Conservation (phyloP, 2,888 invertebrate genomes). For the Catocala nupta region DNA sequence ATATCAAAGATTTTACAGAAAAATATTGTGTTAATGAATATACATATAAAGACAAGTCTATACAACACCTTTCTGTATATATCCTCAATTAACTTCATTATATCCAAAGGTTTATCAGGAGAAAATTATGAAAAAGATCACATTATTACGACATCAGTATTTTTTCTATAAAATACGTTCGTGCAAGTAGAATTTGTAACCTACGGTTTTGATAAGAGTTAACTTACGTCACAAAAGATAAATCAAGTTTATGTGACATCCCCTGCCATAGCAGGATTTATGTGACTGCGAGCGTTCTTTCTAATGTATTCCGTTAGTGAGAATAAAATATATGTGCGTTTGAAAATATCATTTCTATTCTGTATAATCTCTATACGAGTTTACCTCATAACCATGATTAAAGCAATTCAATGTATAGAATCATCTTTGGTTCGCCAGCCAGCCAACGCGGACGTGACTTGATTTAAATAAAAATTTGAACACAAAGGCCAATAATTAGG, state of each 20-base stretch:
- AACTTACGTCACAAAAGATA: slow-evolving; percentile 79
- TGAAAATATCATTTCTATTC: slow-evolving; percentile 49
- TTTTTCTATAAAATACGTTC: slow-evolving; percentile 47
- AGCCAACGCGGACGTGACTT: slow-evolving; percentile 68
- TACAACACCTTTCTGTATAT: too few relatives aligned
- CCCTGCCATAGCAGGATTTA: slow-evolving; percentile 81
- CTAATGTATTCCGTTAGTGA: slow-evolving; percentile 72
- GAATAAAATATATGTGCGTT: slow-evolving; percentile 61
- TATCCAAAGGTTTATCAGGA: too few relatives aligned
- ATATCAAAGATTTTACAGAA: too few relatives aligned
- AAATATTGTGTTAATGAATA: too few relatives aligned
- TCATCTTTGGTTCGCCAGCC: slow-evolving; percentile 59
- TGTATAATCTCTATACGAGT: slow-evolving; percentile 23
- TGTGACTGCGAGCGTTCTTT: slow-evolving; percentile 68
- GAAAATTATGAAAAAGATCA: too few relatives aligned
- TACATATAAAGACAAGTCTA: too few relatives aligned
- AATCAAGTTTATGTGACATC: slow-evolving; percentile 85
- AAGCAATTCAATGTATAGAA: slow-evolving; percentile 36
- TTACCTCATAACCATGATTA: slow-evolving; percentile 15
- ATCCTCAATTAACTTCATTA: too few relatives aligned
- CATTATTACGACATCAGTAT: neutral
- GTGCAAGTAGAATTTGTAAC: slow-evolving; percentile 63
- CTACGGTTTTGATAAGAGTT: slow-evolving; percentile 77
- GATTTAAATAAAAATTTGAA: slow-evolving; percentile 80
- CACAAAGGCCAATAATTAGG: slow-evolving; percentile 85